Conservation (phyloP, 2,797 vertebrate genomes). For the Myotis daubentonii region DNA sequence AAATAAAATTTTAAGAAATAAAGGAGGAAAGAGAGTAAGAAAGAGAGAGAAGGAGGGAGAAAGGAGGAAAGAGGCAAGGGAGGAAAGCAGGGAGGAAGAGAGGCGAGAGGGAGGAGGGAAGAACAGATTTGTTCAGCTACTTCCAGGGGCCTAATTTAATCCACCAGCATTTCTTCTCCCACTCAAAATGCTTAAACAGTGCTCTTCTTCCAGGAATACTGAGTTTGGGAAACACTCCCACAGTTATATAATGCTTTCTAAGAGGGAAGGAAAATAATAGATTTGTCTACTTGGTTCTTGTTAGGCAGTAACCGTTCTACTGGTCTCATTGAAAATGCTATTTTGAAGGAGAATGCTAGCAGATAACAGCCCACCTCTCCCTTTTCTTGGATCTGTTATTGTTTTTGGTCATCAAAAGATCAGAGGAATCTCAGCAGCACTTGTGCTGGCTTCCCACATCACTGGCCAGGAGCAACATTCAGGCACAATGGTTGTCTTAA, state of each 20-base stretch:
- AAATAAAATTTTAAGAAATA: background rate
- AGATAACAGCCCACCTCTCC: background rate
- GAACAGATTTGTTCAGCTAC: background rate
- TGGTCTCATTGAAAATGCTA: background rate
- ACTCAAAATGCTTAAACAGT: slow-evolving; percentile 29
- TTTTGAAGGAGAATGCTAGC: no score
- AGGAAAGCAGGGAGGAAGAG: background rate
- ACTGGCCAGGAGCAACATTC: background rate
- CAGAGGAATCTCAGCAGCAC: background rate
- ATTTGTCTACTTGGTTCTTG: background rate
- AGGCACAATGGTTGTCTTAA: background rate
- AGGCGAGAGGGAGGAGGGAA: background rate
- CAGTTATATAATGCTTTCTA: slow-evolving; percentile 18
- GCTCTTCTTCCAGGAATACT: background rate
- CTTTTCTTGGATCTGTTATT: background rate
- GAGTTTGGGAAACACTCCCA: background rate
- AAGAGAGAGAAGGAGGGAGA: background rate
- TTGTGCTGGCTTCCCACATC: background rate
- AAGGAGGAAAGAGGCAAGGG: background rate
- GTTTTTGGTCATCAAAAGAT: background rate
- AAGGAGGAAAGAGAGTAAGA: background rate
- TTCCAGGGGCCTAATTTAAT: slow-evolving; percentile 10
- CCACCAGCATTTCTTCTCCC: slow-evolving; percentile 22
- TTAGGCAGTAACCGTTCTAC: background rate
- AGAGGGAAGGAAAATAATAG: background rate